Percentiles rank a stretch among this genome's conserved stretches.
Evolutionary conservation across 2,888 invertebrate genomes (phyloP).

Genomic region (Ferrisia virgata): DNA sequence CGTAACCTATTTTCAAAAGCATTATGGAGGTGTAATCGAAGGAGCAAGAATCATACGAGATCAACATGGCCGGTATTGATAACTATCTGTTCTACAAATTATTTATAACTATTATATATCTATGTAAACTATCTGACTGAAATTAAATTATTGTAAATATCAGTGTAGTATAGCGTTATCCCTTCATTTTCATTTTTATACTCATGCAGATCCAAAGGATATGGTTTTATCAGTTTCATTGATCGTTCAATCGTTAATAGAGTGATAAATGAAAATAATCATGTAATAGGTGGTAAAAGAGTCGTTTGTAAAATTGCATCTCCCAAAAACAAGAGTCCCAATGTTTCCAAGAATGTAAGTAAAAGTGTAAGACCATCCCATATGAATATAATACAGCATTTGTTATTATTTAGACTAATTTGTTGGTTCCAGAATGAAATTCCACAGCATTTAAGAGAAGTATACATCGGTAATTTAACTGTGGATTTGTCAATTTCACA

Average conservation of each 20-base stretch:
- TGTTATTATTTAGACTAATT: not conserved
- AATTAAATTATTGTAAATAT: no score
- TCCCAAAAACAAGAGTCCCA: not conserved
- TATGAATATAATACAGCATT: no score
- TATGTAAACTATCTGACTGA: no score
- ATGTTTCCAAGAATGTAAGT: not conserved
- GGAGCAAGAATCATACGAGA: not conserved
- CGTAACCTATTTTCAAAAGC: not conserved
- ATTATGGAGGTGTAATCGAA: not conserved
- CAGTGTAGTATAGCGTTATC: no score
- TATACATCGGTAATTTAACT: not conserved
- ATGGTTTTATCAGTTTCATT: not conserved
- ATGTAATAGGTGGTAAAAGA: not conserved
- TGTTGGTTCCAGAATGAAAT: not conserved
- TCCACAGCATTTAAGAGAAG: not conserved
- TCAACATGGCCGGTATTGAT: not conserved
- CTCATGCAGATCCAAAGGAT: not conserved
- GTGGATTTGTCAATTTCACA: not conserved
- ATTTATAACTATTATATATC: not conserved
- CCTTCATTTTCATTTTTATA: no score
- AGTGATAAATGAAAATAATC: not conserved
- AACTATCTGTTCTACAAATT: not conserved
- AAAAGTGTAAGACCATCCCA: not conserved
- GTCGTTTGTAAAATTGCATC: not conserved
- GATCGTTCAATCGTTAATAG: not conserved